Evolutionary conservation across 2,113 vertebrate genomes (phyloP).

Genomic region (Odontesthes bonariensis): DNA sequence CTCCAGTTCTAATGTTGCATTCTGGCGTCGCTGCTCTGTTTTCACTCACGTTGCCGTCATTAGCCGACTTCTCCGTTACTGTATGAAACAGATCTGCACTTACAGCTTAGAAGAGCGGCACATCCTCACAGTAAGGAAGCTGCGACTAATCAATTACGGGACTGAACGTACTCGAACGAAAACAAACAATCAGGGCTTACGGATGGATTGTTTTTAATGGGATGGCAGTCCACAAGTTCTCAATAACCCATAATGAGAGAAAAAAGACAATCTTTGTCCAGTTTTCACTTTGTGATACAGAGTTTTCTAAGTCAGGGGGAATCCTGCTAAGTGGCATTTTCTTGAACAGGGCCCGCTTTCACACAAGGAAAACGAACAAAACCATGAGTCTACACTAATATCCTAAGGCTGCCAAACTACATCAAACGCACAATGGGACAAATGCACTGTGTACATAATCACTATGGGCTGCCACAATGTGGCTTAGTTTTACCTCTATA

Average conservation of each 20-base stretch:
- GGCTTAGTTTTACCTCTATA: slow-evolving; percentile 69
- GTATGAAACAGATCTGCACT: neutral
- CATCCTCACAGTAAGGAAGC: neutral
- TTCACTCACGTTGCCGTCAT: too few species aligned
- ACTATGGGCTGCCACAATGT: slow-evolving; percentile 65
- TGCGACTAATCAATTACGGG: neutral
- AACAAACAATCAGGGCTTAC: neutral
- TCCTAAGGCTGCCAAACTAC: slow-evolving; percentile 30
- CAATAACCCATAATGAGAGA: neutral
- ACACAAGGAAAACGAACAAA: neutral
- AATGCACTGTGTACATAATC: slow-evolving; percentile 43
- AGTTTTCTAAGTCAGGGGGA: slow-evolving; percentile 1
- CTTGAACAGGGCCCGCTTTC: slow-evolving; percentile 4
- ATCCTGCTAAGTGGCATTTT: slow-evolving; percentile 2
- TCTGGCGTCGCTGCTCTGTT: too few species aligned
- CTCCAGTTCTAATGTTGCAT: too few species aligned
- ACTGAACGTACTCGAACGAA: neutral
- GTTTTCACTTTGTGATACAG: neutral
- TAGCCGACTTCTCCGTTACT: neutral
- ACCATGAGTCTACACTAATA: slow-evolving; percentile 30
- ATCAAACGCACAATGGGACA: neutral
- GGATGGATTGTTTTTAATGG: neutral
- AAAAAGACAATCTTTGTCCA: neutral
- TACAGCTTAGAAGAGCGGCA: neutral
- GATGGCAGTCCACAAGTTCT: neutral